Base-by-base conservation (phyloP, 1,140 invertebrate species). In the Rhyacophila brunnea region DNA sequence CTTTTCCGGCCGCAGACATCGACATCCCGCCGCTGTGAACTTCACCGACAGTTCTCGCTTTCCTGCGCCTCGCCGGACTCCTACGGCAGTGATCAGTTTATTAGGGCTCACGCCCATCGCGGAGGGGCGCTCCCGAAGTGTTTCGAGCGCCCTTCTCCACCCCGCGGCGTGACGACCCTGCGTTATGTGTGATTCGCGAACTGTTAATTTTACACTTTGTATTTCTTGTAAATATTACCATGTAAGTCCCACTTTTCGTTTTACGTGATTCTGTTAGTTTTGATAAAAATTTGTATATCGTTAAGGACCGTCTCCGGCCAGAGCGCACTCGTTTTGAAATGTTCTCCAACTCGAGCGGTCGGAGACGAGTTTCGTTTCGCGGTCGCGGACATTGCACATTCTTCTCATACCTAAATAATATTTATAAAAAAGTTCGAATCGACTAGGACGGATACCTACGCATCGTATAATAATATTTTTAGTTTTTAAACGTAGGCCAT, bases 11-110 rank as follows among this genome's bases (percentile, higher is more conserved):
- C 74, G 75, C 75, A 75, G 77, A 79, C 72, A 78, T 79, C 72
- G 77, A 79, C 74, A 79, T 79, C 68, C 77, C 77, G 76, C 77
- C 77, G 69, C 76, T 79, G 54, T 79, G 75, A 77, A 36, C 48
- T 10, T 43, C 46, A 35, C 49, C 14, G 23, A 9, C 4, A 28
- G 23, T 28, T 5, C 23, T 28, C 23, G 23, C 23, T 9, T 9
- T 28, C 23, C 23, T 28, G 23, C 17, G 34, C 18, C 45, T 15
- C 28, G 35, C 15, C 45, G 2, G 23, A 13, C 44, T 32, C 32
- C 19, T 4, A 15, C 38, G 32, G 9, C 4, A 28, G 23, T 28
- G 23, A 28, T 28, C 23, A 28, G 23, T 28, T 28, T 34, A 9
- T 43, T 19, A 17, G 43, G 17, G 32, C 44, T 46, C 43, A 14